These are phyloP conservation scores for Cetonia aurata DNA, from an alignment of 2,888 invertebrate species.

Conservation along the genomic window DNA sequence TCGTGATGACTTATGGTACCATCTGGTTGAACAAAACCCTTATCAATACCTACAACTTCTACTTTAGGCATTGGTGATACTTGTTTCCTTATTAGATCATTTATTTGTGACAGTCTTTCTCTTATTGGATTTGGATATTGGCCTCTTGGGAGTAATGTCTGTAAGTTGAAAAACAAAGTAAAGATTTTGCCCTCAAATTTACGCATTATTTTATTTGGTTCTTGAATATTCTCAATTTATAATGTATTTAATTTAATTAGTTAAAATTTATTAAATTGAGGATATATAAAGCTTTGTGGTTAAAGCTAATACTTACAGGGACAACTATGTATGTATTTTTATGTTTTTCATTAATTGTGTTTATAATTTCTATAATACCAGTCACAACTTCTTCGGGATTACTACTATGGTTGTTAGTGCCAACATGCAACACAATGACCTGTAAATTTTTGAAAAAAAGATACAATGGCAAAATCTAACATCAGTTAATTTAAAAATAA, in stretches of 20 bases:
- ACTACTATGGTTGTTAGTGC: slow-evolving; percentile 88
- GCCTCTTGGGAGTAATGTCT: slow-evolving; percentile 91
- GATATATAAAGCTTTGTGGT: background rate
- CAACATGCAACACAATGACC: slow-evolving; percentile 89
- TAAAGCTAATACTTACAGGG: slow-evolving; percentile 75
- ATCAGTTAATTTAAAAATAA: no score
- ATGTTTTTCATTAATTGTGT: slow-evolving; percentile 80
- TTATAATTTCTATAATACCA: slow-evolving; percentile 84
- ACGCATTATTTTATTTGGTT: background rate
- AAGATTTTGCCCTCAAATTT: slow-evolving; percentile 21
- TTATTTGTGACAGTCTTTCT: slow-evolving; percentile 82
- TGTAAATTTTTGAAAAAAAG: slow-evolving; percentile 62
- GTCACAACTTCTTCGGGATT: slow-evolving; percentile 85
- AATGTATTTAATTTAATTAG: slow-evolving; percentile 15
- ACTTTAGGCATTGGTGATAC: slow-evolving; percentile 74
- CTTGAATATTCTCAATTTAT: no score
- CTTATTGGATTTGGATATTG: slow-evolving; percentile 86
- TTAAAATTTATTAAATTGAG: background rate
- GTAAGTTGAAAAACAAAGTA: slow-evolving; percentile 59
- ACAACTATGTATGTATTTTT: slow-evolving; percentile 86
- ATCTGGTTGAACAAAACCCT: slow-evolving; percentile 82
- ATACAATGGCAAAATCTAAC: background rate
- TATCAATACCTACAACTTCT: slow-evolving; percentile 84
- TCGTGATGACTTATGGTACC: slow-evolving; percentile 89
- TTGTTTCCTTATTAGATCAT: slow-evolving; percentile 77